Percentiles rank a stretch among this genome's conserved stretches.
These are phyloP conservation scores for Numenius arquata DNA, from an alignment of 2,113 vertebrate species.

Conservation along the genomic window DNA sequence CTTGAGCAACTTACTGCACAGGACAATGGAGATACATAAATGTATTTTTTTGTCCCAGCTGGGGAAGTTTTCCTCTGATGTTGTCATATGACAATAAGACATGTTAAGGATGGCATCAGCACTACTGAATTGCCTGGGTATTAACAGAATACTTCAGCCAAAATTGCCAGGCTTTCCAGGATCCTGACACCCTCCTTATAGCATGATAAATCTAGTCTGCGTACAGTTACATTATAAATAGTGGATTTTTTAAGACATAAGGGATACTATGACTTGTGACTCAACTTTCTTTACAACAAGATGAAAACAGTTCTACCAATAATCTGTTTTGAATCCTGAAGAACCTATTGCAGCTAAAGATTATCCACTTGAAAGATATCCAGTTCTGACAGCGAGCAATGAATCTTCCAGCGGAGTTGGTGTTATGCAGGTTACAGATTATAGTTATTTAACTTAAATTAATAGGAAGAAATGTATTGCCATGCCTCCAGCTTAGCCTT, in stretches of 20 bases:
- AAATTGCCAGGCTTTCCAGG: background rate
- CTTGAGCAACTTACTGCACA: background rate
- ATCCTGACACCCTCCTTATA: background rate
- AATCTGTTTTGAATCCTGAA: background rate
- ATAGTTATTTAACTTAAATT: background rate
- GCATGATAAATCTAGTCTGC: background rate
- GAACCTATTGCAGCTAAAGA: background rate
- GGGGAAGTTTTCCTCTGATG: background rate
- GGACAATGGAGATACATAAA: fast-evolving
- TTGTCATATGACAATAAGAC: background rate
- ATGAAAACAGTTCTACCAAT: background rate
- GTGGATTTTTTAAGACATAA: background rate
- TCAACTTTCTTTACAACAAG: background rate
- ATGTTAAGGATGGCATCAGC: background rate
- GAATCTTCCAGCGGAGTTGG: background rate
- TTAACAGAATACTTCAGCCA: background rate
- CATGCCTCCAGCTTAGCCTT: background rate
- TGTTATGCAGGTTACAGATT: background rate
- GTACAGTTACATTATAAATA: background rate
- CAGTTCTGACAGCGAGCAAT: background rate
- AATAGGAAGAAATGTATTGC: background rate
- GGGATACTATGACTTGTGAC: background rate
- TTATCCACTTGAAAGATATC: background rate
- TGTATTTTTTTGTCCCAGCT: background rate
- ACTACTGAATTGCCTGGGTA: background rate